Evolutionary conservation across 2,888 invertebrate genomes (phyloP).

Genomic region (Drosophila picticornis): DNA sequence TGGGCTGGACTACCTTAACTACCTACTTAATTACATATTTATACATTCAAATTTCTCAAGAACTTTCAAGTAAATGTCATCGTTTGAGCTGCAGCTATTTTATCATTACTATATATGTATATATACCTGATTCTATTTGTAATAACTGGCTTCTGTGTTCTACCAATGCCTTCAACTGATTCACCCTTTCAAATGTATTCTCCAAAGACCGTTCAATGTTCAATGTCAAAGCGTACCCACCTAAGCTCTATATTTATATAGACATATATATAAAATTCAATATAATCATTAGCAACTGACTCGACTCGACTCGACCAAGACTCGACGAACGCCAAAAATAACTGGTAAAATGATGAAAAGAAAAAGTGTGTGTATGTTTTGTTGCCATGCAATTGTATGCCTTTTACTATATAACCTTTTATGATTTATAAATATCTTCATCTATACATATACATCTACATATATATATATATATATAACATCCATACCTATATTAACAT

Average conservation of each 20-base stretch:
- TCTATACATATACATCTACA: constrained; percentile 6
- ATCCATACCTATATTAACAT: constrained; percentile 11
- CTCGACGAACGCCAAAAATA: constrained; percentile 40
- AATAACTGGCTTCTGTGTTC: constrained; percentile 28
- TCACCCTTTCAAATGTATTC: background rate
- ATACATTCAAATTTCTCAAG: background rate
- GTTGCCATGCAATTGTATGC: constrained; percentile 78
- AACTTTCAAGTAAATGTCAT: constrained; percentile 9
- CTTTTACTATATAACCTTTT: constrained; percentile 68
- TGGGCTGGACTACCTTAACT: constrained; percentile 45
- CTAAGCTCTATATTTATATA: constrained; percentile 10
- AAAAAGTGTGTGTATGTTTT: constrained; percentile 78
- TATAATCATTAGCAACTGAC: constrained; percentile 46
- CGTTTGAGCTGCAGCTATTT: constrained; percentile 36
- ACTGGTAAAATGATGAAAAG: constrained; percentile 40
- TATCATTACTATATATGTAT: constrained; percentile 16
- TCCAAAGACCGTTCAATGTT: constrained; percentile 20
- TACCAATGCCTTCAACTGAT: constrained; percentile 7
- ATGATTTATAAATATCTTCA: constrained; percentile 40
- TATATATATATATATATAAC: constrained; percentile 5
- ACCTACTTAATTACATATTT: constrained; percentile 9
- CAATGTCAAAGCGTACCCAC: constrained; percentile 20
- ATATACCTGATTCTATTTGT: constrained; percentile 16
- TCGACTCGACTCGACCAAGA: constrained; percentile 33
- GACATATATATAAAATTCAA: background rate